phyloP scores from a whole-genome alignment of 2,888 invertebrate genomes.

The Belgica antarctica region DNA sequence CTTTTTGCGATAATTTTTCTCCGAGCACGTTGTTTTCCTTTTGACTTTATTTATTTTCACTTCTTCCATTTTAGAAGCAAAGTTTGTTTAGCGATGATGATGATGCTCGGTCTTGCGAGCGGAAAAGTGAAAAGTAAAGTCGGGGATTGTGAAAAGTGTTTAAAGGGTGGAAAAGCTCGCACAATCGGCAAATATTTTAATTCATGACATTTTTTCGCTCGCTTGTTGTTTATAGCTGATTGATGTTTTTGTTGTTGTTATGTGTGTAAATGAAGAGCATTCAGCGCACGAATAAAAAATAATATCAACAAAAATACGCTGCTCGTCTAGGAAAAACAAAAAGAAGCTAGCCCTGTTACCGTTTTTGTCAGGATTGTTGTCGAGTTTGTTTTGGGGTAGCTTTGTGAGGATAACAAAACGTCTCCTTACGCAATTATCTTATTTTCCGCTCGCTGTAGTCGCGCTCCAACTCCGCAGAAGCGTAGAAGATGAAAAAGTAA shows the following conservation, averaged over 20 bases:
- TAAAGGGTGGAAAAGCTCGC: background rate
- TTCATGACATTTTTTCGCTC: constrained; percentile 30
- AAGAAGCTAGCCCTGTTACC: background rate
- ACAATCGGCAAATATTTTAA: constrained; percentile 16
- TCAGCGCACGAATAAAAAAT: constrained; percentile 5
- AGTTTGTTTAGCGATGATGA: constrained; percentile 29
- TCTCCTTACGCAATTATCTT: background rate
- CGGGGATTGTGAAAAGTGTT: background rate
- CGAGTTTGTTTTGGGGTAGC: background rate
- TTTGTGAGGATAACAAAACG: background rate
- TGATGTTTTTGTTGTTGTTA: constrained; percentile 33
- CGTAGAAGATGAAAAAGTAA: background rate
- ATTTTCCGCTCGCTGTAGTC: background rate
- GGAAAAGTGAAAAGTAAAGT: background rate
- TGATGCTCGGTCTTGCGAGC: background rate
- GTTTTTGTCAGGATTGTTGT: background rate
- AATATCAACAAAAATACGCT: constrained; percentile 18
- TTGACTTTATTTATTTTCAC: constrained; percentile 42
- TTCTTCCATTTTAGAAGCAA: constrained; percentile 30
- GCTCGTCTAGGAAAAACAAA: background rate
- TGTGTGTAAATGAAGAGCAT: constrained; percentile 31
- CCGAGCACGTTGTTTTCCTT: constrained; percentile 41
- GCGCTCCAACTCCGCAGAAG: background rate
- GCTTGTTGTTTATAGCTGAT: constrained; percentile 36
- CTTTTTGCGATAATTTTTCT: background rate